Evolutionary conservation across 2,113 vertebrate genomes (phyloP).

Genomic region (Chlorocebus sabaeus): DNA sequence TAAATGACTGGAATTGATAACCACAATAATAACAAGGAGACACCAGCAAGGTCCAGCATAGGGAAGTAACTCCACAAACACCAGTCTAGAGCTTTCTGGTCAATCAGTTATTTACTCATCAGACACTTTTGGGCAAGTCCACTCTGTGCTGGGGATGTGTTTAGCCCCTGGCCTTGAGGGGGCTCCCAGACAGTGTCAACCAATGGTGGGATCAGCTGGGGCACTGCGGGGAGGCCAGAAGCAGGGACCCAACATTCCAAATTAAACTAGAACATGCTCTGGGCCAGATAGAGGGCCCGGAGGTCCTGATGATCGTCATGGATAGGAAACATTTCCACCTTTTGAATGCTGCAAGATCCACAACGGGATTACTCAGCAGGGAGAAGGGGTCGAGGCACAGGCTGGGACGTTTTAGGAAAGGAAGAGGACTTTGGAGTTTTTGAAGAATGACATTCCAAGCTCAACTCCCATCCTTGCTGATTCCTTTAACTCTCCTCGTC

Average conservation of each 20-base stretch:
- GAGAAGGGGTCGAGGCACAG: not conserved
- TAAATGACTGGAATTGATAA: not conserved
- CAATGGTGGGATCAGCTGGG: not conserved
- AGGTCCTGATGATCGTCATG: fast-evolving
- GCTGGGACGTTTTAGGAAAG: not conserved
- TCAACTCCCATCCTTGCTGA: not conserved
- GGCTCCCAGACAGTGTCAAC: not conserved
- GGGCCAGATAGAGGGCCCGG: not conserved
- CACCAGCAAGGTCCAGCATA: not conserved
- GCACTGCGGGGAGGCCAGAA: not conserved
- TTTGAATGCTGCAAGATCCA: not conserved
- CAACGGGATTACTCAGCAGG: not conserved
- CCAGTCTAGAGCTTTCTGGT: not conserved
- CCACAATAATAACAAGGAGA: not conserved
- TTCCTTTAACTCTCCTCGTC: not conserved
- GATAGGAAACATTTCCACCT: not conserved
- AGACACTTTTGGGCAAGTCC: not conserved
- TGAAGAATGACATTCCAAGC: not conserved
- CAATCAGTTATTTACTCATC: not conserved
- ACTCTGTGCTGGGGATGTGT: not conserved
- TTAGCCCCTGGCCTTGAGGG: not conserved
- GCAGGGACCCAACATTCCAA: not conserved
- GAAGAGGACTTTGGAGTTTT: not conserved
- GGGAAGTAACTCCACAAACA: not conserved
- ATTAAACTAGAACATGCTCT: not conserved